Evolutionary conservation across 2,113 vertebrate genomes (phyloP).

Genomic region (Platycercus adscitus): DNA sequence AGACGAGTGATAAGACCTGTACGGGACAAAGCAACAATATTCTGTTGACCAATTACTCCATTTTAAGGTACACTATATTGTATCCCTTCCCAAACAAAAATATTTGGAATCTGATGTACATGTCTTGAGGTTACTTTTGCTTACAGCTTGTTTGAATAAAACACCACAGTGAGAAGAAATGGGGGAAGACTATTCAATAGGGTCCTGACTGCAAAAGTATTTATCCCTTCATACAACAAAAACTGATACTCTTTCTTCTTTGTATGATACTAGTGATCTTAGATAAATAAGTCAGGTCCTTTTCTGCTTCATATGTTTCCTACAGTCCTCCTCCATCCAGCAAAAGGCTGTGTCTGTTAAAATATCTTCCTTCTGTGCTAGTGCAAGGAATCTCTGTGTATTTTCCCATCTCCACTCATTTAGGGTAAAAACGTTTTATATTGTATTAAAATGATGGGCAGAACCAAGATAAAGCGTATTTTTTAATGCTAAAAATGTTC

Average conservation of each 20-base stretch:
- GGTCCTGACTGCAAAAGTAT: not conserved
- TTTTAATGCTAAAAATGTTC: not conserved
- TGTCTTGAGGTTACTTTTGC: not conserved
- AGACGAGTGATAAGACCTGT: conserved; percentile 84
- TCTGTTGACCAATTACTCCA: not conserved
- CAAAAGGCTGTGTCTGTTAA: not conserved
- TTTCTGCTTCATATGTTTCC: not conserved
- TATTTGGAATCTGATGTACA: not conserved
- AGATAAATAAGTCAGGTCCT: not conserved
- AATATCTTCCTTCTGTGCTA: not conserved
- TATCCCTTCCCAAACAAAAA: not conserved
- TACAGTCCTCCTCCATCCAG: not conserved
- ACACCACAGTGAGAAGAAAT: not conserved
- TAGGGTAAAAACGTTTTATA: not conserved
- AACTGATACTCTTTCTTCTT: not conserved
- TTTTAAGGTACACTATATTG: not conserved
- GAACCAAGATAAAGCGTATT: not conserved
- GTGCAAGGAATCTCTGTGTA: accelerated
- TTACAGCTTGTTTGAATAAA: not conserved
- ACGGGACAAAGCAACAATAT: not conserved
- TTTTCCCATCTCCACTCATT: not conserved
- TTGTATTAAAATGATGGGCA: not conserved
- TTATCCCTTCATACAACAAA: not conserved
- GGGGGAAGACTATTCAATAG: not conserved
- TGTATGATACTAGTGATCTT: not conserved